These are phyloP conservation scores for Thera britannica DNA, from an alignment of 2,888 invertebrate genomes.

Conservation along the genomic window DNA sequence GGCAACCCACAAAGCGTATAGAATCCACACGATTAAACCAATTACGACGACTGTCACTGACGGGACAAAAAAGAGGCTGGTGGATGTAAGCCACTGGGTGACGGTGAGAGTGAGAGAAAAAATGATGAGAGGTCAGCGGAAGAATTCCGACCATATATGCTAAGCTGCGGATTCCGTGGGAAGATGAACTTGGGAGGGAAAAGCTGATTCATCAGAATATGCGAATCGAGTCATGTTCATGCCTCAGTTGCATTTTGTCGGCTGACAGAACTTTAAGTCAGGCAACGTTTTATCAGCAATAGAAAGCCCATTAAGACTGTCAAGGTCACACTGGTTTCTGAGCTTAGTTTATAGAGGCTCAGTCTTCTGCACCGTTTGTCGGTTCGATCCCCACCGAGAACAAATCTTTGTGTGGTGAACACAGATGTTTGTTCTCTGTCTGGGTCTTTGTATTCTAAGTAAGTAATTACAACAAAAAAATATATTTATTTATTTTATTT, in stretches of 20 bases:
- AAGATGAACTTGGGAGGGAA: conserved; percentile 16
- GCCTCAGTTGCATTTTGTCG: background rate
- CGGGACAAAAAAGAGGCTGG: conserved; percentile 55
- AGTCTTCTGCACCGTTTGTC: no score
- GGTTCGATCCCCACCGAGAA: no score
- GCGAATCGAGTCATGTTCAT: background rate
- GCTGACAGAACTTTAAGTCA: background rate
- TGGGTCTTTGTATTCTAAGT: no score
- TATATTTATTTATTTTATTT: no score
- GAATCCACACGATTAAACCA: conserved; percentile 58
- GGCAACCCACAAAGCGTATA: conserved; percentile 49
- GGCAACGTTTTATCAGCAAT: background rate
- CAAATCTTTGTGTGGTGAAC: no score
- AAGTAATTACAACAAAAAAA: no score
- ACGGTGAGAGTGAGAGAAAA: conserved; percentile 51
- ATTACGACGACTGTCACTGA: conserved; percentile 56
- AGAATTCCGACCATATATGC: conserved; percentile 40
- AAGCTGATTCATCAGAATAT: conserved; percentile 6
- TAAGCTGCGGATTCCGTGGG: conserved; percentile 33
- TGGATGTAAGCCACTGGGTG: conserved; percentile 60
- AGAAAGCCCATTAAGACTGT: no score
- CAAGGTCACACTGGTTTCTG: no score
- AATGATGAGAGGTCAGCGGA: conserved; percentile 44
- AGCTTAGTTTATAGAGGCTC: no score
- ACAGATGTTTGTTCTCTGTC: no score